These are phyloP conservation scores for Scarus forsteni DNA, from an alignment of 2,797 vertebrate genomes.

Conservation along the genomic window DNA sequence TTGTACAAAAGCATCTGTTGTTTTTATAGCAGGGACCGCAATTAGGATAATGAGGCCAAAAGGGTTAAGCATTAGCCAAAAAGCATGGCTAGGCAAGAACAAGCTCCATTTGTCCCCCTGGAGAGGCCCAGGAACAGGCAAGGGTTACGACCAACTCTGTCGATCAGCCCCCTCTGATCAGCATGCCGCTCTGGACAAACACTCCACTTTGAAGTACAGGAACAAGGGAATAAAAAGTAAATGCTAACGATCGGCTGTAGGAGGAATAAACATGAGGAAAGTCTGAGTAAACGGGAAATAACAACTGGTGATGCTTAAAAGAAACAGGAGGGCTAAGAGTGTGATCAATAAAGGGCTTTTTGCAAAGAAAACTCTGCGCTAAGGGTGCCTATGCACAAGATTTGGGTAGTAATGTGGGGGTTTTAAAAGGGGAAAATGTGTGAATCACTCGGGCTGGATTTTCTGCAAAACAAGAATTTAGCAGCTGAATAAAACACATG, in stretches of 20 bases:
- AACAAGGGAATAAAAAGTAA: constrained; percentile 68
- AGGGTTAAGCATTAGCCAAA: constrained; percentile 97
- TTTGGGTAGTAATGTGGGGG: not conserved
- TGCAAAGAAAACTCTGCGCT: constrained; percentile 12
- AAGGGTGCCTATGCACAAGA: constrained; percentile 20
- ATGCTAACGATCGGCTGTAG: constrained; percentile 54
- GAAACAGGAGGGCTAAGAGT: constrained; percentile 17
- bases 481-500: constrained; percentile 30
- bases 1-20: constrained; percentile 90
- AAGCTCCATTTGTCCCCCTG: constrained; percentile 90
- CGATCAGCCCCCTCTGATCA: constrained; percentile 81
- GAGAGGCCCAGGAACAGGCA: constrained; percentile 80
- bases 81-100: constrained; percentile 88
- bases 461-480: constrained; percentile 12
- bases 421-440: not conserved
- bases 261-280: constrained; percentile 49
- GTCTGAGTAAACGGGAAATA: constrained; percentile 43
- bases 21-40: constrained; percentile 87
- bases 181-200: constrained; percentile 84
- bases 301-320: constrained; percentile 13
- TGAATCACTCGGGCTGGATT: constrained; percentile 12
- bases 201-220: constrained; percentile 76
- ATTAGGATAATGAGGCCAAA: constrained; percentile 91
- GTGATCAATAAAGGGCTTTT: constrained; percentile 31
- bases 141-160: constrained; percentile 54